A percentile compares a stretch with the other conserved stretches of the same genome.
phyloP scores from a whole-genome alignment of 2,888 invertebrate species.

The Minunthozetes semirufus region DNA sequence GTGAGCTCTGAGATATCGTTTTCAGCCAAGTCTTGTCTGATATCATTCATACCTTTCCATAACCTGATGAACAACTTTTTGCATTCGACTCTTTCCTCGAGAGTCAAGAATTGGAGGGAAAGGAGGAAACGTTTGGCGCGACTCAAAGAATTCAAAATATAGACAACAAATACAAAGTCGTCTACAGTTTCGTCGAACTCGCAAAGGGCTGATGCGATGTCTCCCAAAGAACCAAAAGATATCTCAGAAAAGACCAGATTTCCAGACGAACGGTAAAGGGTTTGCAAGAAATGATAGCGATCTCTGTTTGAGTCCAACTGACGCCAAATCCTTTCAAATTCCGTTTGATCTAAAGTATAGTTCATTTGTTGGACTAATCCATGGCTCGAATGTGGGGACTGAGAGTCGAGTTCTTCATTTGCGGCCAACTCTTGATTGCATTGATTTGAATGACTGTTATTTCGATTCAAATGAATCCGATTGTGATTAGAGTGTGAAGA shows the following conservation, averaged over 20 bases:
- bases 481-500: not conserved
- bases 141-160: slow-evolving; percentile 29
- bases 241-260: slow-evolving; percentile 29
- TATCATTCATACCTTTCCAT: slow-evolving; percentile 26
- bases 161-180: slow-evolving; percentile 19
- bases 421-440: slow-evolving; percentile 7
- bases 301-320: slow-evolving; percentile 16
- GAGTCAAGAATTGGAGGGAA: slow-evolving; percentile 10
- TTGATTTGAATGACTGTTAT: slow-evolving; percentile 17
- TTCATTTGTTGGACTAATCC: slow-evolving; percentile 11
- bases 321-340: slow-evolving; percentile 28
- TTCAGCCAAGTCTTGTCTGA: slow-evolving; percentile 27
- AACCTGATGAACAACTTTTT: slow-evolving; percentile 14
- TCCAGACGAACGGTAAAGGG: slow-evolving; percentile 5
- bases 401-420: slow-evolving; percentile 10
- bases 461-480: not conserved
- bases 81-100: slow-evolving; percentile 6
- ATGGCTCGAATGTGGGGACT: not conserved
- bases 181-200: slow-evolving; percentile 25
- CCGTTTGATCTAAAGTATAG: slow-evolving; percentile 22
- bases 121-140: slow-evolving; percentile 27
- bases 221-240: slow-evolving; percentile 27
- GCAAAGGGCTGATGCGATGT: slow-evolving; percentile 18
- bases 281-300: slow-evolving; percentile 3
- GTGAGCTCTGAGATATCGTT: slow-evolving; percentile 21